Conservation (phyloP, 2,113 vertebrate genomes). For the Callopanchax toddi region DNA sequence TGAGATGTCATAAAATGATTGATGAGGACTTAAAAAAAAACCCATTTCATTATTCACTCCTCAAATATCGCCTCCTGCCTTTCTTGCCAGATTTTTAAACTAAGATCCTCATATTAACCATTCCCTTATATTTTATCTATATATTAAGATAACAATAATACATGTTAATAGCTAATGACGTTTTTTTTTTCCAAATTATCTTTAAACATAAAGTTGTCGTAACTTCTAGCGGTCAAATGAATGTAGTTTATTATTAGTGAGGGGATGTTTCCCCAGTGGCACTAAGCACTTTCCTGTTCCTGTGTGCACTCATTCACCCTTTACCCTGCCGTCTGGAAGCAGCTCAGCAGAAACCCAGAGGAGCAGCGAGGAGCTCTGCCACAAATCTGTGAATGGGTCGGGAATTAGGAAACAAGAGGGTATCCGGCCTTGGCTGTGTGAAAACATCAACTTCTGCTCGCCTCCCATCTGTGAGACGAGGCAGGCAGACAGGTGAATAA, state of each 20-base stretch:
- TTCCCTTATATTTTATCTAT: no score
- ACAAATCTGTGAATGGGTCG: constrained; percentile 52
- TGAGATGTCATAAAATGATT: constrained; percentile 7
- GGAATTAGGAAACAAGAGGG: constrained; percentile 49
- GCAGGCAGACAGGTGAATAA: constrained; percentile 59
- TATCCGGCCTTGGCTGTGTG: constrained; percentile 36
- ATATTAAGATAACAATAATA: no score
- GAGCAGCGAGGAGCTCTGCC: constrained; percentile 47
- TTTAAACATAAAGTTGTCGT: no score
- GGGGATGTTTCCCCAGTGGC: neutral
- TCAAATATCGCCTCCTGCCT: no score
- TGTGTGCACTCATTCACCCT: constrained; percentile 55
- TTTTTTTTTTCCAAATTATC: no score
- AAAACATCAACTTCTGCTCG: constrained; percentile 28
- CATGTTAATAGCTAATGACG: no score
- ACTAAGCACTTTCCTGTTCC: constrained; percentile 45
- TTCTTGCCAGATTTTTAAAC: no score
- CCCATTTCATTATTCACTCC: no score
- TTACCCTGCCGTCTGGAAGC: constrained; percentile 46
- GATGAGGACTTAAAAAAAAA: neutral
- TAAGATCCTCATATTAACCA: no score
- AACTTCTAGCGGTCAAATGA: no score
- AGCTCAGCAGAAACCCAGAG: constrained; percentile 23
- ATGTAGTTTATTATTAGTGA: neutral
- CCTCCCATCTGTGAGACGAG: constrained; percentile 18